Evolutionary conservation across 1,140 invertebrate genomes (phyloP).

Genomic region (Ganaspis sp.): DNA sequence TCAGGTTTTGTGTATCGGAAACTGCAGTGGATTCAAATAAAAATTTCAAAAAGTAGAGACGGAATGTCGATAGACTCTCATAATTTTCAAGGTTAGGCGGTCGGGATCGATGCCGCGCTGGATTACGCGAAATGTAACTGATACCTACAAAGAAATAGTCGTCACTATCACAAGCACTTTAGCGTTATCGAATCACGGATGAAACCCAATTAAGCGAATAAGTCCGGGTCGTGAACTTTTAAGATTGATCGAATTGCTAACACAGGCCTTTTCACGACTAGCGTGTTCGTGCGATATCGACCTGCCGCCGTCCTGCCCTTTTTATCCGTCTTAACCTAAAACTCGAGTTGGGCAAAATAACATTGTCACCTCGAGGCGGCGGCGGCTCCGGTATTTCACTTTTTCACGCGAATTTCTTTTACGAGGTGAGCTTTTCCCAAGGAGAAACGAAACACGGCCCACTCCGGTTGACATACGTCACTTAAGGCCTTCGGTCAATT

Average conservation of each 20-base stretch:
- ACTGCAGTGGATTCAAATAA: neutral
- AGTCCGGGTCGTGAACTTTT: conserved; percentile 9
- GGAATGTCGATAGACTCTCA: conserved; percentile 5
- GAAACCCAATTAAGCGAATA: conserved; percentile 16
- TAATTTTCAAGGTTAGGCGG: conserved; percentile 29
- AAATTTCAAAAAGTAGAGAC: neutral
- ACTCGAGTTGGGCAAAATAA: neutral
- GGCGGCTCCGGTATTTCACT: conserved; percentile 7
- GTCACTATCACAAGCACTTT: conserved; percentile 15
- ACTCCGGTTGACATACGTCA: conserved; percentile 4
- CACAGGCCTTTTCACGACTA: neutral
- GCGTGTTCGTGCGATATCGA: conserved; percentile 12
- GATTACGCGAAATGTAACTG: neutral
- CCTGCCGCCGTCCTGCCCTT: conserved; percentile 10
- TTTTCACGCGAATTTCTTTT: neutral
- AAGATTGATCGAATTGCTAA: conserved; percentile 12
- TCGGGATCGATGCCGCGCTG: conserved; percentile 7
- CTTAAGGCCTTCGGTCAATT: neutral
- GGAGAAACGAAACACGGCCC: neutral
- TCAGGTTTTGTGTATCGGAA: neutral
- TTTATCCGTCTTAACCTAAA: neutral
- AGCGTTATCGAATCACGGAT: conserved; percentile 16
- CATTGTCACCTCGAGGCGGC: neutral
- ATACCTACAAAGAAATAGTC: neutral
- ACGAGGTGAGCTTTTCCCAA: neutral